These are phyloP conservation scores for Crypturellus tataupa DNA, from an alignment of 2,797 vertebrate genomes.

Conservation along the genomic window DNA sequence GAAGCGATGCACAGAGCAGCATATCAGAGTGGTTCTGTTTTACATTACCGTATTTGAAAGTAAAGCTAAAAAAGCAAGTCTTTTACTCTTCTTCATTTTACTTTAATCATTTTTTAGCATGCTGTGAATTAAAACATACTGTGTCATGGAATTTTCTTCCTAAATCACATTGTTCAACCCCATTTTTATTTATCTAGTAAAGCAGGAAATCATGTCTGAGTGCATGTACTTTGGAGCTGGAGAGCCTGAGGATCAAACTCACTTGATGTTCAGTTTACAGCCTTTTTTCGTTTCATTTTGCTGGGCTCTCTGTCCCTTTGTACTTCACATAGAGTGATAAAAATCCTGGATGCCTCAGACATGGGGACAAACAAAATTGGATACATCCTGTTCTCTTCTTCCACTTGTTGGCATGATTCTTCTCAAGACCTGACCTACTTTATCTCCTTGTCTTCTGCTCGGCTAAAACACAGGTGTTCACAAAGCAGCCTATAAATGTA, in stretches of 20 bases:
- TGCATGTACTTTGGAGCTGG: background rate
- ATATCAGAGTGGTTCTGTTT: background rate
- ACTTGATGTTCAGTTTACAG: constrained; percentile 9
- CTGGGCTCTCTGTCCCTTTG: background rate
- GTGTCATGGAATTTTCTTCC: constrained; percentile 27
- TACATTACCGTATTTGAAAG: constrained; percentile 21
- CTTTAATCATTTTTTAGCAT: constrained; percentile 65
- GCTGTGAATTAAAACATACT: constrained; percentile 51
- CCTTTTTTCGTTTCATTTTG: background rate
- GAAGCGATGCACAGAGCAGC: background rate
- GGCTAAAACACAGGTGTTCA: background rate
- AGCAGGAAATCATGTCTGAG: constrained; percentile 29
- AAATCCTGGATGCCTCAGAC: background rate
- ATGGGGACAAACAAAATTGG: background rate
- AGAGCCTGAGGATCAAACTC: background rate
- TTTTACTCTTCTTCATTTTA: constrained; percentile 25
- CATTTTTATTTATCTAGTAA: constrained; percentile 47
- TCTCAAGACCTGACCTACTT: background rate
- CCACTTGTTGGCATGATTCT: accelerated
- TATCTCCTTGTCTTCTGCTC: background rate
- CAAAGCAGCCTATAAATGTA: background rate
- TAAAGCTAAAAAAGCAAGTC: constrained; percentile 29
- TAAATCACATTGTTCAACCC: background rate
- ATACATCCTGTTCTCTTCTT: background rate
- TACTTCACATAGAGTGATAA: background rate